phyloP scores from a whole-genome alignment of 2,797 vertebrate genomes.

The Tympanoctomys barrerae region DNA sequence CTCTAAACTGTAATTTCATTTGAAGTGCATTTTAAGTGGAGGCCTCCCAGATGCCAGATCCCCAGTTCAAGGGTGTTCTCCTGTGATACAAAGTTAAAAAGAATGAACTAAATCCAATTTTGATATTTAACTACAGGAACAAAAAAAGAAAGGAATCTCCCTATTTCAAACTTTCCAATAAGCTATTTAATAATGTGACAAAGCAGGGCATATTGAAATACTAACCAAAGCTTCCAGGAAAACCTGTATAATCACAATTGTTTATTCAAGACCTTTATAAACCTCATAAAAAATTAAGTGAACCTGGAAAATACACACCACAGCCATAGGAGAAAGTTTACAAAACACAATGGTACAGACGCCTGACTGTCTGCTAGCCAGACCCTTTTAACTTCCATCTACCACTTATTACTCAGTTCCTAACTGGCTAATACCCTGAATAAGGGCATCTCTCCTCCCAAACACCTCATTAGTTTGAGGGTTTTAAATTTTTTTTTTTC shows the following conservation, averaged over 20 bases:
- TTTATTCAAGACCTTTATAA: slow-evolving; percentile 80
- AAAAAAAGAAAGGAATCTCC: neutral
- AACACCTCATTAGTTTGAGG: slow-evolving; percentile 42
- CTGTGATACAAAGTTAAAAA: slow-evolving; percentile 52
- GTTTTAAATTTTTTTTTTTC: slow-evolving; percentile 39
- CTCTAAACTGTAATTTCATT: slow-evolving; percentile 73
- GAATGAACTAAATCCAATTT: slow-evolving; percentile 37
- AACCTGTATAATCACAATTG: slow-evolving; percentile 65
- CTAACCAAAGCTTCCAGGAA: slow-evolving; percentile 65
- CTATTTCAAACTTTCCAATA: slow-evolving; percentile 71
- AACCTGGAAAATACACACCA: slow-evolving; percentile 39
- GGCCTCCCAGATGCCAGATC: neutral
- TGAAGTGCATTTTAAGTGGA: slow-evolving; percentile 70
- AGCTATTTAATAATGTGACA: slow-evolving; percentile 72
- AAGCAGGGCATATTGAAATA: slow-evolving; percentile 68
- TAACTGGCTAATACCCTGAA: slow-evolving; percentile 72
- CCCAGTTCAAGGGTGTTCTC: neutral
- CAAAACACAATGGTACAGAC: slow-evolving; percentile 62
- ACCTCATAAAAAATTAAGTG: slow-evolving; percentile 79
- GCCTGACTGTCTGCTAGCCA: slow-evolving; percentile 21
- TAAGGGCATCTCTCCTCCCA: slow-evolving; percentile 71
- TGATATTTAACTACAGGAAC: slow-evolving; percentile 19
- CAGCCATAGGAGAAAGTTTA: slow-evolving; percentile 45
- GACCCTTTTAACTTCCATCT: slow-evolving; percentile 67
- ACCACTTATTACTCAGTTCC: slow-evolving; percentile 74